Evolutionary conservation across 2,888 invertebrate species (phyloP), one percentile per base, ranked within the genome.

Genomic region (Leucophenga maculata): DNA sequence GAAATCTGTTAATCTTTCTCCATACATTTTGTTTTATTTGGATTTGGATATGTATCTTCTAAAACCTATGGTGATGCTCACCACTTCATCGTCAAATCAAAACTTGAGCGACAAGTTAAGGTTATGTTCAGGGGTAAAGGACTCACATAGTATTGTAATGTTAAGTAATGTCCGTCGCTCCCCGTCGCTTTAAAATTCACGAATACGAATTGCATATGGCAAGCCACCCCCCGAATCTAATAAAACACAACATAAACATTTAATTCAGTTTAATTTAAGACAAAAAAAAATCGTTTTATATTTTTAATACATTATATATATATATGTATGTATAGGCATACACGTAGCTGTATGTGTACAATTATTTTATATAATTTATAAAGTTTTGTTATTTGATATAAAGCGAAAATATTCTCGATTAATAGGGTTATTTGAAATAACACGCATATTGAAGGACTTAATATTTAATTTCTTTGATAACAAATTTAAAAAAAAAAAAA

Each of bases 401-500:
- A 39, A 39, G 39, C 39, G 11, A 39, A 39, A 8, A 1, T 39
- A 11, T 39, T 39, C 11, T 39, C 54, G 18, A 20, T 54, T 18
- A 13, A 54, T 26, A 44, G 39, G 1, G 62, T 64, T 64, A 64
- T 64, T 46, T 48, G 48, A 11, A 64, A 64, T 64, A 64, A 64
- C 62, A 14, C 9, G 22, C 13, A 32, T 39, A 6, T n/a, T 55
- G 13, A 46, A 0, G 9, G 8, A 46, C n/a, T 11, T 60, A 39
- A 39, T 39, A 39, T 39, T 60, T 60, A n/a, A 60, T 39, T 60
- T 44, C 13, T 11, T 44, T 60, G 18, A 9, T 22, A 39, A 60
- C 18, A n/a, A 44, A 57, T 8, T n/a, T 14, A 57, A 57, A 57
- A 31, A 16, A 57, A 22, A 20, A 18, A 6, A 55, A 1, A 50